Conservation (phyloP, 2,113 vertebrate genomes). For the Toxostoma redivivum region DNA sequence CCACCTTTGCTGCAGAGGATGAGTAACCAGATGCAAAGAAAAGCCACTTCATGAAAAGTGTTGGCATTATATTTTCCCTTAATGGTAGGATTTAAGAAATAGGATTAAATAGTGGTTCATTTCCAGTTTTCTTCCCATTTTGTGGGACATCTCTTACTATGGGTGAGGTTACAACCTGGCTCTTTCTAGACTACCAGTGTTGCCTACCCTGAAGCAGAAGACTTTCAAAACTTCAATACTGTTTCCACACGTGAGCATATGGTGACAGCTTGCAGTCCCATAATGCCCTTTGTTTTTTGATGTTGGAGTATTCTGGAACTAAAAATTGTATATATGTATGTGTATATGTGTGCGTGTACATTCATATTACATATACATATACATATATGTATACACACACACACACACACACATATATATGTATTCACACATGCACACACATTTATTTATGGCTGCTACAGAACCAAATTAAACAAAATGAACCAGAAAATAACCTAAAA, state of each 20-base stretch:
- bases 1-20: neutral
- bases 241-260: neutral
- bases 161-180: neutral
- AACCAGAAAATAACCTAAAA: neutral
- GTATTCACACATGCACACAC: accelerated
- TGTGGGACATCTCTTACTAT: neutral
- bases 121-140: neutral
- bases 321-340: neutral
- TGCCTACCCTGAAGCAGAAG: neutral
- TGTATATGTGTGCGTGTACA: neutral
- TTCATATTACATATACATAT: too few species aligned
- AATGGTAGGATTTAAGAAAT: neutral
- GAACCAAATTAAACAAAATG: neutral
- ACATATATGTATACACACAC: too few species aligned
- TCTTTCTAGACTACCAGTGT: neutral
- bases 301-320: neutral
- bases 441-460: neutral
- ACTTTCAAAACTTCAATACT: neutral
- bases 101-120: neutral
- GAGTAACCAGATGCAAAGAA: neutral
- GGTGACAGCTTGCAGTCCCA: neutral
- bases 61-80: neutral
- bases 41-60: neutral
- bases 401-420: neutral
- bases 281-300: neutral